Conservation (phyloP, 1,140 invertebrate species). For the Cardiocondyla obscurior region DNA sequence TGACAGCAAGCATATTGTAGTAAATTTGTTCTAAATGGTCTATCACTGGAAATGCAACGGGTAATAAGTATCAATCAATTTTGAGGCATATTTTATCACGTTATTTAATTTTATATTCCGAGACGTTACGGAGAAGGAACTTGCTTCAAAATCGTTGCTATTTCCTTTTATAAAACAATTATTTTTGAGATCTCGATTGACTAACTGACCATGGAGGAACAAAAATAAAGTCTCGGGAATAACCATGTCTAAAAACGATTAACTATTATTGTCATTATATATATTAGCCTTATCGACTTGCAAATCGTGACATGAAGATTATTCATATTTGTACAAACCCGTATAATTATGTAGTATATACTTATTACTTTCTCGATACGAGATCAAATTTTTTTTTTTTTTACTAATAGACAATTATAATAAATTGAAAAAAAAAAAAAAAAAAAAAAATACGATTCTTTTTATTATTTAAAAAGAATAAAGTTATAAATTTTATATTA, state of each 20-base stretch:
- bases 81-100: constrained; percentile 36
- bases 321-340: neutral
- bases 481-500: too few relatives aligned
- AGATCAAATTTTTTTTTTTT: neutral
- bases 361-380: neutral
- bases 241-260: constrained; percentile 16
- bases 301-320: neutral
- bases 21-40: constrained; percentile 77
- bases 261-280: constrained; percentile 26
- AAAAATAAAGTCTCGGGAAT: constrained; percentile 37
- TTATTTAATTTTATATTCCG: constrained; percentile 21
- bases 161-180: constrained; percentile 61
- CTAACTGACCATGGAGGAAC: constrained; percentile 38
- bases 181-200: constrained; percentile 68
- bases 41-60: constrained; percentile 83
- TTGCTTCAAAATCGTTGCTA: constrained; percentile 38
- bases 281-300: neutral
- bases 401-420: neutral
- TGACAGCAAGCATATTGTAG: constrained; percentile 78
- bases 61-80: constrained; percentile 58
- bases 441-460: too few relatives aligned
- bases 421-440: neutral
- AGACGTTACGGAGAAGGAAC: neutral
- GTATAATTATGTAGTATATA: neutral
- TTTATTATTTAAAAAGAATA: too few relatives aligned